Percentiles rank a stretch among this genome's conserved stretches.
Evolutionary conservation across 2,888 invertebrate species (phyloP).

Genomic region (Sylvicola cinctus): DNA sequence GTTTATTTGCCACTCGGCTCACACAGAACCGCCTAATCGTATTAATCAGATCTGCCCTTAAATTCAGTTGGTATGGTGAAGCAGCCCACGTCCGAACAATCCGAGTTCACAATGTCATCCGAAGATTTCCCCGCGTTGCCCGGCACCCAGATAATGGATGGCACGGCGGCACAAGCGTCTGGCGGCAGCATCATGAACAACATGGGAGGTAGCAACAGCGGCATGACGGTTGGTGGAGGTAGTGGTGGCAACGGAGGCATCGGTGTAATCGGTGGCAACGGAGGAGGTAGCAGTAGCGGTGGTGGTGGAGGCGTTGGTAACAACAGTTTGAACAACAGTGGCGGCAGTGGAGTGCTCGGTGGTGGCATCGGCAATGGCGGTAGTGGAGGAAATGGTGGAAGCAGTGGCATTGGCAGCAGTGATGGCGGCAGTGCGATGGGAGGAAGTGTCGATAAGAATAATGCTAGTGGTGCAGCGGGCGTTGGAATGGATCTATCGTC

Average conservation of each 20-base stretch:
- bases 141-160: conserved; percentile 61
- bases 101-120: conserved; percentile 92
- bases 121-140: conserved; percentile 99
- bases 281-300: conserved; percentile 9
- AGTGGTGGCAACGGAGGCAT: conserved; percentile 11
- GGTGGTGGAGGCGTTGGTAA: conserved; percentile 5
- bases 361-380: conserved; percentile 13
- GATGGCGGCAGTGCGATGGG: conserved; percentile 3
- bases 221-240: conserved; percentile 13
- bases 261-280: neutral
- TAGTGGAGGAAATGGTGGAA: conserved; percentile 10
- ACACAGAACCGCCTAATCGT: too few species aligned
- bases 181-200: conserved; percentile 28
- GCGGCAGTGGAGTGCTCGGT: conserved; percentile 8
- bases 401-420: conserved; percentile 11
- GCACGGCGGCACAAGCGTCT: conserved; percentile 33
- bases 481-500: conserved; percentile 5
- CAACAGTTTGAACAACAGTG: conserved; percentile 10
- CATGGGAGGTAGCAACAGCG: conserved; percentile 4
- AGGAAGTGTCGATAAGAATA: neutral
- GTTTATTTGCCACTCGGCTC: too few species aligned
- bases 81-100: conserved; percentile 78
- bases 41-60: neutral
- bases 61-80: conserved; percentile 78
- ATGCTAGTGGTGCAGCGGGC: conserved; percentile 10